Base-by-base conservation (phyloP, 2,888 invertebrate species). In the Scaptomyza reducta region DNA sequence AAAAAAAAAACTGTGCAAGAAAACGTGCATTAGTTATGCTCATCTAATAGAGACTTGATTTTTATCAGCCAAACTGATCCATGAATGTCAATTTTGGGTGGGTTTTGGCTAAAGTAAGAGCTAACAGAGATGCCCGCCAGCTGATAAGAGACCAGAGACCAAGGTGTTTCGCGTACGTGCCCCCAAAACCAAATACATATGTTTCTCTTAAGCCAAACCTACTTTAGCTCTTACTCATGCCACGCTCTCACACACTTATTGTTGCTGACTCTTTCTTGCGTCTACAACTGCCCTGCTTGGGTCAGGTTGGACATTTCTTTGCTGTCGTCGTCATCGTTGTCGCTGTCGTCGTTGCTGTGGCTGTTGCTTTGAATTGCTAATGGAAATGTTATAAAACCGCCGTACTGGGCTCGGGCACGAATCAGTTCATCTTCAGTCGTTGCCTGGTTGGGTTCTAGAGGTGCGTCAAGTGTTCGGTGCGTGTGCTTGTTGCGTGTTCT, bases 371-470 rank as follows among this genome's bases (percentile, higher is more conserved):
- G 74, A 68, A 64, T 74, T 66, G 72, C 74, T 78, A 86, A 83
- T 80, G 87, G 72, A 87, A 89, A 90, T 89, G 89, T 90, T 91
- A 91, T 91, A 91, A 91, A 90, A 55, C 90, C 55, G 69, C 68
- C 68, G 49, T 66, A 79, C 78, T 78, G 79, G 83, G 74, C 80
- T 77, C 83, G 79, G 83, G 79, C 87, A 87, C 77, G 80, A 88
- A 76, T 89, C 91, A 91, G 91, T 91, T 89, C 86, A 89, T 90
- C 88, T 87, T 87, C 78, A 85, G 89, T 81, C 87, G 89, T 89
- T 88, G 86, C 86, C 89, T 89, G 68, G 63, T 60, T 74, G 47
- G 51, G 77, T 75, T 60, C 67, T 76, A 63, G 59, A 74, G 79
- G 65, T 78, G 82, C 51, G 82, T 73, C 49, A 57, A 57, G 53